Base-by-base conservation (phyloP, 2,797 vertebrate genomes). In the Cirrhinus mrigala region DNA sequence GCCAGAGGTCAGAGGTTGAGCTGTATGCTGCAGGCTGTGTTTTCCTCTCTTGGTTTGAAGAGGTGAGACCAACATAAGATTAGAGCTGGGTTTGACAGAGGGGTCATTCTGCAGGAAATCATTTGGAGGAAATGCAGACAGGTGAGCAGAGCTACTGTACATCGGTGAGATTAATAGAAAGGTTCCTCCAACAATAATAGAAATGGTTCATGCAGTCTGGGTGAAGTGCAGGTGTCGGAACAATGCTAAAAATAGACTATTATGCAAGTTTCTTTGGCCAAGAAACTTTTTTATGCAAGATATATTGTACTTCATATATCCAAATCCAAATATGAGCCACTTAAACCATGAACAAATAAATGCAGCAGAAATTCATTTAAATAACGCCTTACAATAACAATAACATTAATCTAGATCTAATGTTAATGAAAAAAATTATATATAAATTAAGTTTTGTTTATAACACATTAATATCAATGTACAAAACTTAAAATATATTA, bases 51-150 rank as follows among this genome's bases (percentile, higher is more conserved):
- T 56, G 82, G 69, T 29, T 40, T 52, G 27, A 18, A 15, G 29
- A 84, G 48, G 48, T 78, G n/a, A 80, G 29, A 62, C 12, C 68
- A 79, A 79, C 22, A 77, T 85, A 85, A 85, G 76, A 85, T 79
- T 85, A 80, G 68, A 85, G 77, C 15, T 62, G 22, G 68, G 12
- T 46, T 50, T 79, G 75, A 71, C 75, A 46, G 73, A 44, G 37
- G 37, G 83, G 83, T 84, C 75, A 71, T 24, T 52, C 27, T 33
- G 14, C 54, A 37, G 54, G 66, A 64, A 50, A 52, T 85, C 44
- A 80, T 79, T 62, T 80, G 77, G 29, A 85, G 37, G 20, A 46
- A 62, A 74, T 11, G 15, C 56, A 73, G 76, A 83, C 73, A 68
- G 73, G 29, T 27, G 29, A 76, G 29, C 5, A 46, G 22, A 33